Percentiles rank a stretch among this genome's conserved stretches.
phyloP scores from a whole-genome alignment of 2,797 vertebrate genomes.

The Sebastes cheni region DNA sequence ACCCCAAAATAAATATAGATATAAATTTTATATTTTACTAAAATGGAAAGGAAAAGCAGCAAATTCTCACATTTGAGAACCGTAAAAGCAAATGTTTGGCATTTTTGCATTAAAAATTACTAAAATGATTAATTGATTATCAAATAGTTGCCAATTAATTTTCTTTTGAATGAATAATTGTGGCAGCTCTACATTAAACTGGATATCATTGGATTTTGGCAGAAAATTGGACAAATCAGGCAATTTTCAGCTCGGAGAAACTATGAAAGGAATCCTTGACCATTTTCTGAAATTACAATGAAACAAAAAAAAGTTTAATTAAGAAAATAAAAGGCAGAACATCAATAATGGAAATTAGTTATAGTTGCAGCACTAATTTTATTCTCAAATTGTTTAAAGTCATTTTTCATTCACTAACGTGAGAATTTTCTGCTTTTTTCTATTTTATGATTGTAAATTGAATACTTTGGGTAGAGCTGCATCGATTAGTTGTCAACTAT shows the following conservation, averaged over 20 bases:
- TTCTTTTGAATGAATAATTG: neutral
- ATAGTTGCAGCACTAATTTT: neutral
- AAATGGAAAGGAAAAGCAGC: too few relatives aligned
- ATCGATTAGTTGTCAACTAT: too few relatives aligned
- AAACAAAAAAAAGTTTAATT: neutral
- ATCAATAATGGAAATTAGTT: neutral
- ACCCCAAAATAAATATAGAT: too few relatives aligned
- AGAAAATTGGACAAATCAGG: neutral
- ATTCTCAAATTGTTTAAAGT: neutral
- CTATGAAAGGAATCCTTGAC: neutral
- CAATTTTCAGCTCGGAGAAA: neutral
- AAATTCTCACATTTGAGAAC: too few relatives aligned
- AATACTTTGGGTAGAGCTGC: neutral
- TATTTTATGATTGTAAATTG: neutral
- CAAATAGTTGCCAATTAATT: neutral
- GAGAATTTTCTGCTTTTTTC: neutral
- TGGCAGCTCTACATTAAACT: neutral
- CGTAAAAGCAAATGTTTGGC: too few relatives aligned
- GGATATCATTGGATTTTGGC: neutral
- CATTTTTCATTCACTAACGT: neutral
- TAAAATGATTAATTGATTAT: neutral
- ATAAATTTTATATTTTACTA: too few relatives aligned
- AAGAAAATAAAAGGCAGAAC: neutral
- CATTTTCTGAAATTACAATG: neutral
- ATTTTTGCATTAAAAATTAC: too few relatives aligned